Conservation (phyloP, 1,140 invertebrate species). For the Neodiprion pinetum region DNA sequence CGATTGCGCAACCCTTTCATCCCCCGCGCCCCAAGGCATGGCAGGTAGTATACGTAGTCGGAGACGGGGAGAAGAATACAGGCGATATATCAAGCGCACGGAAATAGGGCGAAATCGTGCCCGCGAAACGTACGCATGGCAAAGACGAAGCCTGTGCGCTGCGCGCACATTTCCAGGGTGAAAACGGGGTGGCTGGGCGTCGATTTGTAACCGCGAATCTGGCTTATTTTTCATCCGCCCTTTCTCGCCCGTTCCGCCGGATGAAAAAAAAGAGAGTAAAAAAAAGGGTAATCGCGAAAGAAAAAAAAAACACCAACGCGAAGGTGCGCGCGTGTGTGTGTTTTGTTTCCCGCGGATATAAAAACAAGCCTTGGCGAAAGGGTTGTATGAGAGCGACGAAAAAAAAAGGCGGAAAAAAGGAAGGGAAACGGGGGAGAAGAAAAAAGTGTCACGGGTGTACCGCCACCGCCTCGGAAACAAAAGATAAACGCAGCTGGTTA, state of each 20-base stretch:
- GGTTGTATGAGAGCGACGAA: conserved; percentile 12
- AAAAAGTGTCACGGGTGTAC: background rate
- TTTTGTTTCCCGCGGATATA: background rate
- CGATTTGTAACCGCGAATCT: conserved; percentile 26
- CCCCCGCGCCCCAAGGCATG: background rate
- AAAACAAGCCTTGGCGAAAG: conserved; percentile 4
- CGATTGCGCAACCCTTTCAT: conserved; percentile 4
- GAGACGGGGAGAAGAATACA: background rate
- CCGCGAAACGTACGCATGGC: too few species aligned
- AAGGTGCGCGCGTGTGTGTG: background rate
- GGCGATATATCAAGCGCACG: too few species aligned
- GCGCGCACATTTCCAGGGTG: too few species aligned
- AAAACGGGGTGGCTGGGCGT: background rate
- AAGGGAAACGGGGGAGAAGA: conserved; percentile 1
- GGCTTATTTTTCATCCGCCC: conserved; percentile 16
- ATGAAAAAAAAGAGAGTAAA: background rate
- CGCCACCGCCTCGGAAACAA: conserved; percentile 23
- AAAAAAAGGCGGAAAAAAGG: conserved; percentile 20
- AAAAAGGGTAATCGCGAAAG: background rate
- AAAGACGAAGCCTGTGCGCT: too few species aligned
- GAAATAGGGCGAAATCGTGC: too few species aligned
- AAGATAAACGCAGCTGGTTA: conserved; percentile 49
- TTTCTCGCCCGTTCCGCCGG: conserved; percentile 16
- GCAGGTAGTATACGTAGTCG: too few species aligned
- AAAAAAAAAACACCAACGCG: too few species aligned